Base-by-base conservation (phyloP, 35 echinoderm and acorn worm species). In the Antedon bifida region DNA sequence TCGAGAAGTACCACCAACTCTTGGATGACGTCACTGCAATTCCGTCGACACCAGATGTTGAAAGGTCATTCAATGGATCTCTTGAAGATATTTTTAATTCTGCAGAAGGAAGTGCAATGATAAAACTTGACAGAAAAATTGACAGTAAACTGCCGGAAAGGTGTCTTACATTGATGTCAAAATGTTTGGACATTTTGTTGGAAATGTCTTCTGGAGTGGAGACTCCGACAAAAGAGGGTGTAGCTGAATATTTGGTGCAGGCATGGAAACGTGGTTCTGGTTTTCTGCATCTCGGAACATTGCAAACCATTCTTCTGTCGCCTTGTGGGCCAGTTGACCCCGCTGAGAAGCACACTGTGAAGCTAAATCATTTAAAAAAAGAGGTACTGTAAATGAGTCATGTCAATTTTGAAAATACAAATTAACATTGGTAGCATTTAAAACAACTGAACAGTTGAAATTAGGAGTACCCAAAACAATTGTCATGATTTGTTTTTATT, bases 271-370 rank as follows among this genome's bases (percentile, higher is more conserved):
- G 23, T 30, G 92, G 92, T 12, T 31, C 21, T 21, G 90, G 91
- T 34, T 99, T 91, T 91, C 78, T 92, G 29, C 77, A 36, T 44
- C 83, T 90, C 0, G 95, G 95, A 0, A 76, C 84, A 10, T 79
- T 99, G 0, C 89, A 99, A 77, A 79, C 74, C 23, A 23, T 83
- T 2, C 86, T 99, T 0, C 34, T 99, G 73, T 88, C 95, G 19
- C 90, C 91, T 31, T 74, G 83, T 30, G 95, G 95, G 83, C 87
- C 88, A 5, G 95, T 99, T 32, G 95, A 99, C 77, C 95, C 95
- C 29, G 95, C 95, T 29, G 87, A 99, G 82, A 89, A 88, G 74
- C 81, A 82, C 5, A 85, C 82, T 12, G 78, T 93, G 0, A 90
- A 88, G 83, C 80, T 99, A 3, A 79, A 82, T 45, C 92, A 92